Evolutionary conservation across 2,888 invertebrate species (phyloP).

Genomic region (Poecilus cupreus): DNA sequence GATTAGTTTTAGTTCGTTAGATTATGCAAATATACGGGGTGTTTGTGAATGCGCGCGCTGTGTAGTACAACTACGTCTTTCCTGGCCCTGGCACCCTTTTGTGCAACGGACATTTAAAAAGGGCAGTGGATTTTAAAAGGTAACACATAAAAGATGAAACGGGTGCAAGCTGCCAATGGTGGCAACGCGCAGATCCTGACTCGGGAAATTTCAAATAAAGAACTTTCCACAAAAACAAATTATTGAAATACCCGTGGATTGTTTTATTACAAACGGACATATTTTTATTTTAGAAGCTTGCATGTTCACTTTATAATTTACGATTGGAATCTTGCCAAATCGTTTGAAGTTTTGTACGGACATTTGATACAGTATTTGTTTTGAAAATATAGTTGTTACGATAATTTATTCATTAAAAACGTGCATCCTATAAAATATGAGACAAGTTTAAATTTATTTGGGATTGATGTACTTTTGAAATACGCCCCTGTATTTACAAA

Average conservation of each 20-base stretch:
- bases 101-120: slow-evolving; percentile 57
- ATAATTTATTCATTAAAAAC: slow-evolving; percentile 39
- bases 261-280: slow-evolving; percentile 33
- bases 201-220: background rate
- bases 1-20: slow-evolving; percentile 50
- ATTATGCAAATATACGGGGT: slow-evolving; percentile 46
- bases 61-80: slow-evolving; percentile 1
- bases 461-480: slow-evolving; percentile 4
- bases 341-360: slow-evolving; percentile 37
- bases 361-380: slow-evolving; percentile 43
- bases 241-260: slow-evolving; percentile 15
- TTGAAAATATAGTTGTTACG: slow-evolving; percentile 28
- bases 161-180: slow-evolving; percentile 42
- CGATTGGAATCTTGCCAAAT: slow-evolving; percentile 34
- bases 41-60: slow-evolving; percentile 8
- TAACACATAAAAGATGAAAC: slow-evolving; percentile 51
- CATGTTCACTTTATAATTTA: slow-evolving; percentile 40
- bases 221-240: slow-evolving; percentile 25
- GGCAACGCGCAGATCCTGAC: background rate
- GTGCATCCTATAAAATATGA: slow-evolving; percentile 22
- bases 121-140: slow-evolving; percentile 54
- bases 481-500: slow-evolving; percentile 27
- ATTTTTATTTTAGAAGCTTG: slow-evolving; percentile 33
- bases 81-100: slow-evolving; percentile 49
- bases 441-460: slow-evolving; percentile 21